Conservation (phyloP, 2,797 vertebrate genomes). For the Sebastes taczanowskii region DNA sequence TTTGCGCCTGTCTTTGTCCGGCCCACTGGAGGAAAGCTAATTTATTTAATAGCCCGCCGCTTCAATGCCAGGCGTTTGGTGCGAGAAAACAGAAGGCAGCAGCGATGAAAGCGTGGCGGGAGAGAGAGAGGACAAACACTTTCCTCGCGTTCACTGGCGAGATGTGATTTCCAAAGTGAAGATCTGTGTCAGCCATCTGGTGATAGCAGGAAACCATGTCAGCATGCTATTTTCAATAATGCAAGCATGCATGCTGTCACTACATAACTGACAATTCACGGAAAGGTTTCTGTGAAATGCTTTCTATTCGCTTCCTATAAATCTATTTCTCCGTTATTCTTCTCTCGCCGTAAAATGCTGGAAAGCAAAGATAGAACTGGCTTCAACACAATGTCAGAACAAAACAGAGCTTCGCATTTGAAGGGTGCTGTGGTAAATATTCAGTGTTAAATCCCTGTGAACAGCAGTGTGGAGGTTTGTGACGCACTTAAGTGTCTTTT, state of each 20-base stretch:
- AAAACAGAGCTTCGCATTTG: background rate
- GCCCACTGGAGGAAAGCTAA: conserved; percentile 70
- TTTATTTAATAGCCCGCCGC: conserved; percentile 79
- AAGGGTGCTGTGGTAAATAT: background rate
- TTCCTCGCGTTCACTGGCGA: conserved; percentile 50
- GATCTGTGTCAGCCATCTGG: conserved; percentile 79
- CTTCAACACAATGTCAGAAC: background rate
- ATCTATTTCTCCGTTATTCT: background rate
- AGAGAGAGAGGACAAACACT: conserved; percentile 54
- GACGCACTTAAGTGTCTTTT: background rate
- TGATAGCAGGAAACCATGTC: conserved; percentile 66
- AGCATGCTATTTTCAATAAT: conserved; percentile 72
- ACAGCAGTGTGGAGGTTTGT: background rate
- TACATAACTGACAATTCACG: conserved; percentile 29
- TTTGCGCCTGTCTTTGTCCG: conserved; percentile 63
- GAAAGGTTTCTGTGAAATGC: background rate
- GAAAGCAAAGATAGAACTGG: background rate
- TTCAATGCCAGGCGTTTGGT: conserved; percentile 55
- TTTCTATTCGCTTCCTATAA: background rate
- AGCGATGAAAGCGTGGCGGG: conserved; percentile 47
- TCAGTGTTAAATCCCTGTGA: conserved; percentile 5
- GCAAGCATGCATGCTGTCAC: conserved; percentile 68
- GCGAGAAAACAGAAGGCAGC: conserved; percentile 69
- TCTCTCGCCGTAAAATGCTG: background rate
- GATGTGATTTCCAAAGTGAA: conserved; percentile 73